Base-by-base conservation (phyloP, 2,797 vertebrate genomes). In the Serranus cabrilla region DNA sequence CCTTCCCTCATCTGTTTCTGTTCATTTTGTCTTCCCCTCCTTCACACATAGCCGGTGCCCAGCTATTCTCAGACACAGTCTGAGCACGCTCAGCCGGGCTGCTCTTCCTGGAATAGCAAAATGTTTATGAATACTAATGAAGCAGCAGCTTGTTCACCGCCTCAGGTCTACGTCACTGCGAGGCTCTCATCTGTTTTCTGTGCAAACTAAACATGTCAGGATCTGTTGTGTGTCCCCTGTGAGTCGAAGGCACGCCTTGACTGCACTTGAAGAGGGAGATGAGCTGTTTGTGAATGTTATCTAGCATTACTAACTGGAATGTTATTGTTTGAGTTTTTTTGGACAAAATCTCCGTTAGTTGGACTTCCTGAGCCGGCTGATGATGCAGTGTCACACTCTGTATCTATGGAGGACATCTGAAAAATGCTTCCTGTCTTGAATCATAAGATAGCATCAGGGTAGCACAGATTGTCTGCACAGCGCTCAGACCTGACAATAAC, bases 41-140 rank as follows among this genome's bases (percentile, higher is more conserved):
- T 56, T 62, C 67, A 50, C 70, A 80, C 63, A 40, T 27, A 51
- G 31, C 39, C n/a, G 0, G 34, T 27, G 74, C 69, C 74, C 65
- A 42, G 61, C 39, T 74, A 43, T 75, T 66, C 47, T 67, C 64
- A 78, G 80, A 86, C 78, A 51, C 59, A 55, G 84, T 80, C 79
- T 71, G 82, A 84, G 64, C 78, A 80, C 76, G 73, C 87, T 85
- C 76, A 57, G 63, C 5, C 55, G 11, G 34, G 66, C 58, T 69
- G 54, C 60, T 78, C 70, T 49, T 68, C 72, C 72, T 25, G 55
- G 51, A 89, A 78, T 65, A 74, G 72, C 47, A 43, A 79, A 83
- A 72, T 79, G 55, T 89, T 80, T 83, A 58, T 88, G 87, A 84
- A 89, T 81, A 74, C 83, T 82, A 78, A 86, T 76, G 80, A 84